Percentiles rank a stretch among this genome's conserved stretches.
phyloP scores from a whole-genome alignment of 2,797 vertebrate genomes.

The Melanogrammus aeglefinus region DNA sequence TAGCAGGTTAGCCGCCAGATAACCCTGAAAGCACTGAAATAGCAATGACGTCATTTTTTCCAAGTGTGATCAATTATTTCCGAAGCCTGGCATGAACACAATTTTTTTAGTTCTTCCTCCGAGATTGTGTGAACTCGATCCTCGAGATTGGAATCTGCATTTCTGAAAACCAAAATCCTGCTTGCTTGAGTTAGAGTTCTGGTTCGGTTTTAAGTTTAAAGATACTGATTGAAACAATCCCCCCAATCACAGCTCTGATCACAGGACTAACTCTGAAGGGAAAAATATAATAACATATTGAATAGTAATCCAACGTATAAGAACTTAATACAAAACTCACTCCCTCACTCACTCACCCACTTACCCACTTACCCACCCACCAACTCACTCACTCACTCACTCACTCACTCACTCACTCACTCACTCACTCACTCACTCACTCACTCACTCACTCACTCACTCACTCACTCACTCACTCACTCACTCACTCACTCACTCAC shows the following conservation, averaged over 20 bases:
- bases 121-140: background rate
- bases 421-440: conserved; percentile 11
- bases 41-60: background rate
- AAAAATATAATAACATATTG: no score
- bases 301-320: no score
- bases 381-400: no score
- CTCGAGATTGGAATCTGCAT: background rate
- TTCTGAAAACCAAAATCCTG: background rate
- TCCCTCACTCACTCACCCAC: background rate
- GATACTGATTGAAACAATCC: background rate
- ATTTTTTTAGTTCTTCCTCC: background rate
- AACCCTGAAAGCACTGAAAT: no score
- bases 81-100: background rate
- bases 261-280: background rate
- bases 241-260: background rate
- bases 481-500: no score
- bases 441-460: no score
- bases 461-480: no score
- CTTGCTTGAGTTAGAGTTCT: no score
- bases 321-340: background rate
- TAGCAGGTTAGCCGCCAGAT: no score
- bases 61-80: background rate
- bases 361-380: no score
- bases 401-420: conserved; percentile 5
- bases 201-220: no score